These are phyloP conservation scores for Scytalopus superciliaris DNA, from an alignment of 2,113 vertebrate genomes.

Conservation along the genomic window DNA sequence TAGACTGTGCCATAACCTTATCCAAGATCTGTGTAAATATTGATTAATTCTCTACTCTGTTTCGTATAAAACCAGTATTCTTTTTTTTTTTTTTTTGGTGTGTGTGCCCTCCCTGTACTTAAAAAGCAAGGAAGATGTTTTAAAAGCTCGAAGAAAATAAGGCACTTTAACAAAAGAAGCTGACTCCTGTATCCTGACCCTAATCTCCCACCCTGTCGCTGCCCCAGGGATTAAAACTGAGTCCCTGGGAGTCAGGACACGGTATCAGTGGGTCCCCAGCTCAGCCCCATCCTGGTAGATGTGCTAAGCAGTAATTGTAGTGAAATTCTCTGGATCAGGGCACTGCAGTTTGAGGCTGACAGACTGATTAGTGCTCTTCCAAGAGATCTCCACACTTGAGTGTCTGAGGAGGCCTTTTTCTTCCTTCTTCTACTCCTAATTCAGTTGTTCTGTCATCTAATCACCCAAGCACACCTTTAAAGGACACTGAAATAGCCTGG, in stretches of 20 bases:
- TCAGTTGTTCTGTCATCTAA: not conserved
- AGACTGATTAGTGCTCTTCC: accelerated
- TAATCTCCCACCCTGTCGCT: not conserved
- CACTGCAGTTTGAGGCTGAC: not conserved
- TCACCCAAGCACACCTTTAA: not conserved
- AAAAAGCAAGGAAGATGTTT: not conserved
- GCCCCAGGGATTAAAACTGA: not conserved
- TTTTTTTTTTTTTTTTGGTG: not conserved
- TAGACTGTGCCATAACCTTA: slow-evolving; percentile 10
- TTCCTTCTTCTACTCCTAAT: not conserved
- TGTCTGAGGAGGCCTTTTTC: not conserved
- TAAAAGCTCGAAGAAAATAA: slow-evolving; percentile 38
- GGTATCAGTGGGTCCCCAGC: not conserved
- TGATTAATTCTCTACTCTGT: slow-evolving; percentile 33
- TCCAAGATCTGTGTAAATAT: slow-evolving; percentile 72
- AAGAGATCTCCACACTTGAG: not conserved
- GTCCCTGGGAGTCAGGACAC: not conserved
- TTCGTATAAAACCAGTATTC: slow-evolving; percentile 63
- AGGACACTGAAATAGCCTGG: not conserved
- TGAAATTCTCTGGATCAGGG: not conserved
- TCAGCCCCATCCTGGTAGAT: not conserved
- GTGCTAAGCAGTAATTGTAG: not conserved
- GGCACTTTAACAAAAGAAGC: slow-evolving; percentile 60
- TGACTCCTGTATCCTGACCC: not conserved
- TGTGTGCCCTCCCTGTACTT: not conserved